Percentiles rank a stretch among this genome's conserved stretches.
Evolutionary conservation across 2,113 vertebrate genomes (phyloP).

Genomic region (Takifugu bimaculatus): DNA sequence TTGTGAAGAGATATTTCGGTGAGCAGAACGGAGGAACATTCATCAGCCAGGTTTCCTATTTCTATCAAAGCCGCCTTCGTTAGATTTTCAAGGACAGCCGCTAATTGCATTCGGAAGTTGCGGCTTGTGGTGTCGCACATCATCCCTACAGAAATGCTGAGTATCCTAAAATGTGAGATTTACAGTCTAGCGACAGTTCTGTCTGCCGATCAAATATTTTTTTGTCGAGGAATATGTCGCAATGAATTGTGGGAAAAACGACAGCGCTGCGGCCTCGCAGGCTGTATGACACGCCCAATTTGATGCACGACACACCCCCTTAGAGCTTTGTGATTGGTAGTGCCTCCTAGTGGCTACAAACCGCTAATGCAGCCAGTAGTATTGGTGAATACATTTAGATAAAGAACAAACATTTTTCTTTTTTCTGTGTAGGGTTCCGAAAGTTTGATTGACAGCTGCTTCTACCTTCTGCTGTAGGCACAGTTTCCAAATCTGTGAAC

Average conservation of each 20-base stretch:
- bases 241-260: constrained; percentile 62
- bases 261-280: neutral
- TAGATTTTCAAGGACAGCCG: constrained; percentile 69
- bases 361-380: too few species aligned
- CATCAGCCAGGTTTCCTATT: constrained; percentile 72
- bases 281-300: neutral
- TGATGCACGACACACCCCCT: neutral
- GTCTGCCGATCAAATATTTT: neutral
- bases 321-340: neutral
- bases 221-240: constrained; percentile 35
- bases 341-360: neutral
- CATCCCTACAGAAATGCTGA: constrained; percentile 32
- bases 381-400: too few species aligned
- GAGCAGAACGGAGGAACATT: constrained; percentile 69
- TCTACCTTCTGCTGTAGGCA: too few species aligned
- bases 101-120: constrained; percentile 69
- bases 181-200: constrained; percentile 1
- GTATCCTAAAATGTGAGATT: too few species aligned
- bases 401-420: too few species aligned
- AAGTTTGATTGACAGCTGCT: too few species aligned
- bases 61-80: constrained; percentile 70
- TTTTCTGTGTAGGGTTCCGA: too few species aligned
- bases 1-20: constrained; percentile 73
- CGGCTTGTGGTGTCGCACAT: constrained; percentile 64
- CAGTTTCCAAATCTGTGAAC: too few species aligned